A percentile compares a stretch with the other conserved stretches of the same genome.
Evolutionary conservation across 1,140 invertebrate genomes (phyloP).

Genomic region (Papilio polyxenes): DNA sequence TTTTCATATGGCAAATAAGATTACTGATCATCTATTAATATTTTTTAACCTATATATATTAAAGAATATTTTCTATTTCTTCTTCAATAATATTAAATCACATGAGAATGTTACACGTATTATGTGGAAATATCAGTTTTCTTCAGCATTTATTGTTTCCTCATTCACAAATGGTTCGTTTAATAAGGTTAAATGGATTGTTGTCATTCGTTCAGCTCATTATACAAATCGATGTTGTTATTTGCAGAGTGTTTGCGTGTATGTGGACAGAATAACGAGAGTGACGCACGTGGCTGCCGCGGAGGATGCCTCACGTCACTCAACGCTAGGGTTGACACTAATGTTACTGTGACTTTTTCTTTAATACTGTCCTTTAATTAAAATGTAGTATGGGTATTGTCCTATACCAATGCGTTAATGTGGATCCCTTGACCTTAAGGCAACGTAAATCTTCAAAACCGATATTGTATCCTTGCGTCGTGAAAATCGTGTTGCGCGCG

Average conservation of each 20-base stretch:
- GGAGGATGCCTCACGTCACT: background rate
- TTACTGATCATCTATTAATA: background rate
- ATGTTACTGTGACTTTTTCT: background rate
- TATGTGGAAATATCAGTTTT: background rate
- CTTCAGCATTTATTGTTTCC: background rate
- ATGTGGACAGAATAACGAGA: slow-evolving; percentile 10
- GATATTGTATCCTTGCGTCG: no score
- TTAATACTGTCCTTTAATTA: no score
- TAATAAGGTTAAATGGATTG: slow-evolving; percentile 28
- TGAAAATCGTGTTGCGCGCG: no score
- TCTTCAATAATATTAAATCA: background rate
- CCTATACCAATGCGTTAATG: no score
- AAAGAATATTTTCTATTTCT: background rate
- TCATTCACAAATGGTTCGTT: slow-evolving; percentile 9
- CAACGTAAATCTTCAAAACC: no score
- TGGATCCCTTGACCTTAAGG: no score
- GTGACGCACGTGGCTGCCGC: slow-evolving; percentile 8
- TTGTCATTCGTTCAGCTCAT: slow-evolving; percentile 15
- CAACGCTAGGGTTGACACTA: slow-evolving; percentile 9
- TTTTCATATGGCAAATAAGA: background rate
- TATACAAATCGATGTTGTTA: slow-evolving; percentile 27
- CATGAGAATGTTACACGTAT: background rate
- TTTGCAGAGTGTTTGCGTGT: slow-evolving; percentile 25
- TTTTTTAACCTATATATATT: no score
- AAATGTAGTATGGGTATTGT: no score